Evolutionary conservation across 2,113 vertebrate species (phyloP), one percentile per base, ranked within the genome.

Genomic region (Stigmatopora nigra): DNA sequence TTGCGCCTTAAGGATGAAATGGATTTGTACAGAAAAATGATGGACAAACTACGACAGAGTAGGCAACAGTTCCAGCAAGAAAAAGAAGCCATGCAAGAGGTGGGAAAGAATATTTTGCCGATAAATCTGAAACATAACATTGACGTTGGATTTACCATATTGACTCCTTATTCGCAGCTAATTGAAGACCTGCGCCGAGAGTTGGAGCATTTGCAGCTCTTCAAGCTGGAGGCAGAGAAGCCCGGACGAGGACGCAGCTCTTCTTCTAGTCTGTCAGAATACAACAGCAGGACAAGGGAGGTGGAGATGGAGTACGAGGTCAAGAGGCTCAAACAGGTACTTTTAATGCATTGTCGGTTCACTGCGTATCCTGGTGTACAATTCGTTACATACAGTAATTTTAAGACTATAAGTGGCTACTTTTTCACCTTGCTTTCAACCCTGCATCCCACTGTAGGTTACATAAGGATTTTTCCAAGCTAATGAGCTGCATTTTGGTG

Each of bases 171-270:
- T 68, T 49, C 7, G 0, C 84, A 99, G 97, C 91, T 99, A 69
- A 99, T 99, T 1, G 96, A 99, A 66, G 97, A 98, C 79, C 72
- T 99, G 70, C 87, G 95, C 38, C 92, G 93, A 82, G 96, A 99
- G 45, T 88, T 99, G 79, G 96, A 99, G 75, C 92, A 98, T 78
- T 73, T 98, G 78, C 95, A 98, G 87, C 82, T 98, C 44, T 97
- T 92, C 80, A 96, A 96, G 73, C 88, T 98, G 85, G 97, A 98
- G 66, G 87, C 90, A 0, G 96, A 98, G 75, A 89, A 89, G 46
- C 85, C 92, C 0, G 92, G 94, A 5, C 87, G 94, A 17, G 89
- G 91, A 5, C 92, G 94, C 15, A 90, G 91, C 64, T 89, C 92
- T 0, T 92, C 94, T 3, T 90, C 91, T 0, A 80, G 92, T 10